Percentiles rank a stretch among this genome's conserved stretches.
Conservation (phyloP, 2,113 vertebrate genomes). For the Perca flavescens region DNA sequence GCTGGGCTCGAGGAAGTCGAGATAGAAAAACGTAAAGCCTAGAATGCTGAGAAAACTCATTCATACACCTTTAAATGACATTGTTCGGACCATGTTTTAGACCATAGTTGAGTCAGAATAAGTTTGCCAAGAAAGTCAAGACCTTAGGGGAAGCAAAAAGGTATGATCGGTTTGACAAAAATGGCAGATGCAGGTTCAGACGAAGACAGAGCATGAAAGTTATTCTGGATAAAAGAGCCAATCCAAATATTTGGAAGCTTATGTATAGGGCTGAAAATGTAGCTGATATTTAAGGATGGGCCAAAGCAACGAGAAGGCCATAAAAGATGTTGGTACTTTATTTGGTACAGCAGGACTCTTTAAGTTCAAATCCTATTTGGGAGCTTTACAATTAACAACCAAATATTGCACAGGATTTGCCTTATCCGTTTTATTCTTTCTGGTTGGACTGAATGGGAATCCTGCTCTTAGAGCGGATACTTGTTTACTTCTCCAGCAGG, state of each 20-base stretch:
- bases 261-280: background rate
- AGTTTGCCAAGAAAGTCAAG: background rate
- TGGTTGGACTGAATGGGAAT: background rate
- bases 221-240: background rate
- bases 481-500: background rate
- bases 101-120: background rate
- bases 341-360: background rate
- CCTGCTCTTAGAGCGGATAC: background rate
- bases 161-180: background rate
- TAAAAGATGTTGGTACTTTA: background rate
- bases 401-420: background rate
- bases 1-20: conserved; percentile 69
- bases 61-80: conserved; percentile 39
- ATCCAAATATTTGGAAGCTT: too few species aligned
- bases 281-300: too few species aligned
- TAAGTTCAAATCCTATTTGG: background rate
- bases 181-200: too few species aligned
- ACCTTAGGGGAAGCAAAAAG: background rate
- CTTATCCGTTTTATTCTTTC: background rate
- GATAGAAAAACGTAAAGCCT: conserved; percentile 45
- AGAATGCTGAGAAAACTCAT: conserved; percentile 26
- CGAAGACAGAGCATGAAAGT: too few species aligned
- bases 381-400: background rate
- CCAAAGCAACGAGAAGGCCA: background rate
- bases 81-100: background rate